phyloP scores from a whole-genome alignment of 1,140 invertebrate genomes.

The Orchesella cincta region DNA sequence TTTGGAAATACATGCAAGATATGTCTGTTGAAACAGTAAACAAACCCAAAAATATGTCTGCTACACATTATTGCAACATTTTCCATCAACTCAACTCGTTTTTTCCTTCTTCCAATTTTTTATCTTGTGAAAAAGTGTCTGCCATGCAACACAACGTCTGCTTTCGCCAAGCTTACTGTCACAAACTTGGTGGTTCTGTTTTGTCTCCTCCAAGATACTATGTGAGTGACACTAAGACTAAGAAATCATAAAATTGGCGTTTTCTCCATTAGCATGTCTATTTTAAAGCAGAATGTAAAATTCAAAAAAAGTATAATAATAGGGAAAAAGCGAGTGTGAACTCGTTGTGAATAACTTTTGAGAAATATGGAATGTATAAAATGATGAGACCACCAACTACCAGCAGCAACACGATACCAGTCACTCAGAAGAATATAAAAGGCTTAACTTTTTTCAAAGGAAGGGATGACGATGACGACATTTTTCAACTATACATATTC shows the following conservation, averaged over 20 bases:
- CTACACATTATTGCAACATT: not conserved
- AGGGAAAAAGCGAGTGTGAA: too few relatives aligned
- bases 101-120: not conserved
- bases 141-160: not conserved
- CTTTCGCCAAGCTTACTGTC: not conserved
- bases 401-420: not conserved
- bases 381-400: not conserved
- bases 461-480: too few relatives aligned
- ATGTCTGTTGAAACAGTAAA: not conserved
- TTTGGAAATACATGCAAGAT: too few relatives aligned
- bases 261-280: conserved; percentile 21
- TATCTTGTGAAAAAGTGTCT: not conserved
- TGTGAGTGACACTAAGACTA: conserved; percentile 43
- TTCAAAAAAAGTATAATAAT: not conserved
- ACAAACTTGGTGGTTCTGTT: not conserved
- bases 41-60: not conserved
- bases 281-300: not conserved
- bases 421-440: too few relatives aligned
- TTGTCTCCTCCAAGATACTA: not conserved
- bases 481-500: too few relatives aligned
- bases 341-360: not conserved
- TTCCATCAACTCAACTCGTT: not conserved
- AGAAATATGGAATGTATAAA: not conserved
- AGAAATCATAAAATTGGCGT: conserved; percentile 40
- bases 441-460: too few relatives aligned